Conservation (phyloP, 2,113 vertebrate genomes). For the Pelobates fuscus region DNA sequence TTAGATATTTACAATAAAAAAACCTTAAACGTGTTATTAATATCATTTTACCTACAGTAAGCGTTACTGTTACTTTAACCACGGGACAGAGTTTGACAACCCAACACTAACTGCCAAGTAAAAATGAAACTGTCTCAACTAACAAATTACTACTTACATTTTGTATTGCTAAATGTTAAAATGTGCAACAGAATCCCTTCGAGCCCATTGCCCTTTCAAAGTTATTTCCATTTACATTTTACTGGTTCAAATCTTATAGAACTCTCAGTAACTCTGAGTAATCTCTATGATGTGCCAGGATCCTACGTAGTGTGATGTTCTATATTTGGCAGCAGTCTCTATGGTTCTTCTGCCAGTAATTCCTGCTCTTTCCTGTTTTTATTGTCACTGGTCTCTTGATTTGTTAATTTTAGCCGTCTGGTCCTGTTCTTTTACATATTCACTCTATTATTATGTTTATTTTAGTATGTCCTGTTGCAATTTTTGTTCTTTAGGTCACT, state of each 20-base stretch:
- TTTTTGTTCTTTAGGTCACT: background rate
- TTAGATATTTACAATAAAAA: too few species aligned
- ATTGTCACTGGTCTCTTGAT: constrained; percentile 28
- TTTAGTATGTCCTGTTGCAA: background rate
- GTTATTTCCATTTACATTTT: background rate
- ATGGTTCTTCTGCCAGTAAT: constrained; percentile 28
- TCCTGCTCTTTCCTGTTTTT: constrained; percentile 36
- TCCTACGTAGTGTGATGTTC: constrained; percentile 20
- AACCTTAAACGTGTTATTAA: too few species aligned
- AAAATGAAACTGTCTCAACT: too few species aligned
- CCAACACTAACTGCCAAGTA: too few species aligned
- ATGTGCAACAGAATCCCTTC: too few species aligned
- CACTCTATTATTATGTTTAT: background rate
- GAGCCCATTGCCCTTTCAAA: background rate
- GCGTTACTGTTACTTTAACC: too few species aligned
- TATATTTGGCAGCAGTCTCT: constrained; percentile 34
- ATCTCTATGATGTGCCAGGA: constrained; percentile 30
- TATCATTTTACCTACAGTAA: too few species aligned
- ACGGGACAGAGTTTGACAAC: too few species aligned
- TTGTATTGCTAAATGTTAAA: too few species aligned
- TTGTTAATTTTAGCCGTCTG: constrained; percentile 34
- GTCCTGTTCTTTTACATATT: background rate
- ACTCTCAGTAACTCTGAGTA: constrained; percentile 30
- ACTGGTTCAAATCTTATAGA: constrained; percentile 30
- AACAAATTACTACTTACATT: too few species aligned